Base-by-base conservation (phyloP, 2,888 invertebrate species). In the Trissolcus japonicus region DNA sequence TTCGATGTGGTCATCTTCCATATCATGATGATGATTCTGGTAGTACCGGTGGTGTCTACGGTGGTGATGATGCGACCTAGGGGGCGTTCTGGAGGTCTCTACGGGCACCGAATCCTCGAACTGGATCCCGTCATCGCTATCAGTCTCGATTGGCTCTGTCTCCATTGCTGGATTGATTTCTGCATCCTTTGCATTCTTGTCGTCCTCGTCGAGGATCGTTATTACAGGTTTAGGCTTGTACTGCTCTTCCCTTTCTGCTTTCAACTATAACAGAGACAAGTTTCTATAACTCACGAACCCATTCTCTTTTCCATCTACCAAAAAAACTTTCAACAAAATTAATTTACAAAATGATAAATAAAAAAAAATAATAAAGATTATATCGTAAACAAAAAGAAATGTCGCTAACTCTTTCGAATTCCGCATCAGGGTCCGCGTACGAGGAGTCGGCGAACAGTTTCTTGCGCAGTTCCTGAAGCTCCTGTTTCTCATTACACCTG, bases 171-270 rank as follows among this genome's bases (percentile, higher is more conserved):
- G 94, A 88, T 94, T 87, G 35, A 83, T 63, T n/a, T 88, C 87
- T 21, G 88, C 87, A 43, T 89, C 88, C 66, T 88, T 88, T 29
- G 84, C 79, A 16, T 84, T 82, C 57, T 89, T 89, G 6, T 89
- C 89, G 41, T 89, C 89, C 16, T 90, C 90, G 67, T 88, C 88
- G 48, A 90, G 87, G 72, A 91, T 90, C 66, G 90, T 90, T 80
- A 96, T 93, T 65, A 96, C 91, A 80, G 96, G 92, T 83, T 94
- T 94, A 62, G 97, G 97, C 88, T 93, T 93, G 90, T 97, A 96
- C 86, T 94, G 93, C 85, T 94, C 95, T 86, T 97, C 97, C 57
- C 94, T 92, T 87, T 94, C 94, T 81, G 92, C 92, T 86, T 94
- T 92, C 80, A 92, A 89, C 93, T 93, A 83, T 13, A 84, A 84